Evolutionary conservation across 2,888 invertebrate species (phyloP).

Genomic region (Andrena flavipes): DNA sequence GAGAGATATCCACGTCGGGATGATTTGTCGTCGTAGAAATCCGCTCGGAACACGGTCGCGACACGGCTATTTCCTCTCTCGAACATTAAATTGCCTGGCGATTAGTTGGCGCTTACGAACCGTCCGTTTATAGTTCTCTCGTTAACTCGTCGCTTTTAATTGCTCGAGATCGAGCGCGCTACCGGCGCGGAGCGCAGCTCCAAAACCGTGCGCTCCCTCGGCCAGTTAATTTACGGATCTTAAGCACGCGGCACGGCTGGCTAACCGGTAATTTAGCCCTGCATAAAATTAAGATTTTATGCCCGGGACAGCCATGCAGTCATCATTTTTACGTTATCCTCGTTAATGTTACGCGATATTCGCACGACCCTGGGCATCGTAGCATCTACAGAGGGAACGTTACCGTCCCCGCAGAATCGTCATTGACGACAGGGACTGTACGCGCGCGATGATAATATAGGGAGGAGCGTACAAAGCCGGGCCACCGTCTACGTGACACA

Average conservation of each 20-base stretch:
- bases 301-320: slow-evolving; percentile 32
- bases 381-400: too few relatives aligned
- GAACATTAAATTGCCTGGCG: slow-evolving; percentile 32
- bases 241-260: slow-evolving; percentile 30
- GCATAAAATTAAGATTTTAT: slow-evolving; percentile 44
- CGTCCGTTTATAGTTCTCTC: slow-evolving; percentile 35
- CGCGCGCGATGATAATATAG: slow-evolving; percentile 69
- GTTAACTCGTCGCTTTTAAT: slow-evolving; percentile 44
- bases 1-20: background rate
- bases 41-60: slow-evolving; percentile 6
- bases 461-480: slow-evolving; percentile 65
- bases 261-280: slow-evolving; percentile 44
- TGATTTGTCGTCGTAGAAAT: slow-evolving; percentile 30
- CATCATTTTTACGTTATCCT: slow-evolving; percentile 35
- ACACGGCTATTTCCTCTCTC: slow-evolving; percentile 7
- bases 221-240: slow-evolving; percentile 39
- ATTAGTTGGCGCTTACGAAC: slow-evolving; percentile 35
- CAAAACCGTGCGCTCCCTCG: slow-evolving; percentile 16
- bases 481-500: slow-evolving; percentile 76
- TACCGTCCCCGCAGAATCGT: background rate
- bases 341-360: slow-evolving; percentile 31
- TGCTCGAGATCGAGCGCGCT: slow-evolving; percentile 26
- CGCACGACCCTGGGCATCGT: slow-evolving; percentile 17
- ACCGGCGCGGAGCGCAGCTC: slow-evolving; percentile 9
- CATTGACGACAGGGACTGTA: slow-evolving; percentile 66